Evolutionary conservation across 2,113 vertebrate species (phyloP), one percentile per base, ranked within the genome.

Genomic region (Entomyzon cyanotis): DNA sequence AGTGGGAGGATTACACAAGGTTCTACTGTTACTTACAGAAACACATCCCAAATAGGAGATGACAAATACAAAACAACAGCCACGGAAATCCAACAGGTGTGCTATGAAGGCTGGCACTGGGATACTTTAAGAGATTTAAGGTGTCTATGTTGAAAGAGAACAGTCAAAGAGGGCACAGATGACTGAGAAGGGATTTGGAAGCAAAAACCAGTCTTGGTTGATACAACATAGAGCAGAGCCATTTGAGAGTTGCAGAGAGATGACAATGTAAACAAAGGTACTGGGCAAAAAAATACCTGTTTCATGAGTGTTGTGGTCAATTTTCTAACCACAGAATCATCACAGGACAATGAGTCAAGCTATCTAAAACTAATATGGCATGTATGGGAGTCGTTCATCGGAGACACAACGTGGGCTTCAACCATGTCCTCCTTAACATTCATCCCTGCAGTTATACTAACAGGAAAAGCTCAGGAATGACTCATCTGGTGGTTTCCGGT

Each of bases 401-500:
- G 46, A 30, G 65, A 31, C 33, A 65, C 44, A 59, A 31, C 15
- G 4, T 5, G n/a, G 78, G 41, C 62, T 47, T 81, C 69, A 59
- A 0, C 60, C 35, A 39, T 49, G 73, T 60, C 77, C 69, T 91
- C 85, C 76, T 86, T 77, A 89, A 82, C 59, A 91, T 59, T 75
- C 80, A 75, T 60, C 64, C 37, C 58, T 85, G 52, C 65, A 49
- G 55, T 52, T 77, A 68, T 33, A 39, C 76, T 52, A 80, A 84
- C 87, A 92, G 93, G 80, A 96, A 94, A 67, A 88, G 75, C 82
- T 78, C 80, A 37, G 69, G 62, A 69, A 12, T 94, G 91, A 95
- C 78, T 94, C 77, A 97, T 89, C 81, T 71, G 9, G 56, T 93
- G 80, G 84, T 84, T 95, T 96, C 52, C 60, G 84, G 84, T 71